These are phyloP conservation scores for Cercopithecus mona DNA, from an alignment of 2,113 vertebrate genomes.

Conservation along the genomic window DNA sequence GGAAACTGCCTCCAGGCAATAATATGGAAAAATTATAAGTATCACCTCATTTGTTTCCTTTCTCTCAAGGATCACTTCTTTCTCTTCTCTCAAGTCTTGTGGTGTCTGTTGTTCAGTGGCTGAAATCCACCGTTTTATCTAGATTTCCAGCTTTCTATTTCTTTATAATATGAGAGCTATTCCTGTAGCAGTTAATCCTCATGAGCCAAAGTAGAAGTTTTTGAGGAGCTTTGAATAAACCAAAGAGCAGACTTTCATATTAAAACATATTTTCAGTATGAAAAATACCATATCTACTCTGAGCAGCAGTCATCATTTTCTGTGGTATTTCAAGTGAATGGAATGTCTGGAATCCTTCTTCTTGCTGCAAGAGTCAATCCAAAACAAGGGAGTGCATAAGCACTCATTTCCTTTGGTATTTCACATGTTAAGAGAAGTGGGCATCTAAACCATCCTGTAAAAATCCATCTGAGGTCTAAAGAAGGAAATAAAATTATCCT, in stretches of 20 bases:
- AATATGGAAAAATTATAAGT: not conserved
- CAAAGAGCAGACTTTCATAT: not conserved
- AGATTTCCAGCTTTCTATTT: constrained; percentile 4
- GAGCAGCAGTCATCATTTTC: not conserved
- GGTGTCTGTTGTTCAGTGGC: not conserved
- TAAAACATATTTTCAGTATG: not conserved
- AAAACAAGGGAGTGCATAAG: not conserved
- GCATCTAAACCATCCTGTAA: not conserved
- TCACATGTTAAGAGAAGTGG: not conserved
- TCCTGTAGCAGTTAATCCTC: not conserved
- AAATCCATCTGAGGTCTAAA: constrained; percentile 42
- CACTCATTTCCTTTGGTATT: not conserved
- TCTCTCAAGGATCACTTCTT: not conserved
- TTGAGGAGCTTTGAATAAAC: constrained; percentile 13
- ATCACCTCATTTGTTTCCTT: constrained; percentile 6
- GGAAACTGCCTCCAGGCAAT: not conserved
- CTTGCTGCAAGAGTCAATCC: not conserved
- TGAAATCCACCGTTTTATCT: not conserved
- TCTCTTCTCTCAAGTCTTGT: not conserved
- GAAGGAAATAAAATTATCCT: constrained; percentile 35
- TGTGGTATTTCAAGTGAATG: constrained; percentile 1
- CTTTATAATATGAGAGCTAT: not conserved
- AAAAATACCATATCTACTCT: not conserved
- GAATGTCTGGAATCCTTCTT: not conserved
- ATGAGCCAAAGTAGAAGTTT: not conserved